Percentiles rank a stretch among this genome's conserved stretches.
These are phyloP conservation scores for Ochotona curzoniae DNA, from an alignment of 2,113 vertebrate genomes.

Conservation along the genomic window DNA sequence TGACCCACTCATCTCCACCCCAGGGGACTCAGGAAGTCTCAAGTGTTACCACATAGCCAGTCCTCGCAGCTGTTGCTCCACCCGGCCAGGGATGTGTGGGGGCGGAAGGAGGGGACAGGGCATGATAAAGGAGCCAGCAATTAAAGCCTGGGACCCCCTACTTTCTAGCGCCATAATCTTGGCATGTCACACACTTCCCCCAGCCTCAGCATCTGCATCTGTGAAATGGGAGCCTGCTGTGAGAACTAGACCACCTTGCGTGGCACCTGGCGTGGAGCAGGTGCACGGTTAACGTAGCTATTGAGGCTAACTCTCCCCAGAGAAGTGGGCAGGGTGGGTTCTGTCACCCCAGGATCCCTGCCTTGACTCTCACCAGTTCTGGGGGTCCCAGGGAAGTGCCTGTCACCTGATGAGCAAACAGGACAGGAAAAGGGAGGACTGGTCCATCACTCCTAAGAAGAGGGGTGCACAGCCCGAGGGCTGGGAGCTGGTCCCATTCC, in stretches of 20 bases:
- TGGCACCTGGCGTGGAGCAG: background rate
- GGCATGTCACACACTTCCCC: background rate
- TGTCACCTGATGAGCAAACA: too few relatives aligned
- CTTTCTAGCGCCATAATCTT: background rate
- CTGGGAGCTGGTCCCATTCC: fast-evolving
- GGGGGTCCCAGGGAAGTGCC: too few relatives aligned
- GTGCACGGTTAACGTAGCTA: background rate
- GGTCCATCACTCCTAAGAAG: background rate
- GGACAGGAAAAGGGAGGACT: background rate
- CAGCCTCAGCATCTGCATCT: background rate
- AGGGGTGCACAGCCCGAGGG: background rate
- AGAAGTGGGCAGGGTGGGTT: background rate
- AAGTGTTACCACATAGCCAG: background rate
- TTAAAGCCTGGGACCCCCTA: background rate
- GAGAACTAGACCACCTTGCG: too few relatives aligned
- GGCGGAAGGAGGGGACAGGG: too few relatives aligned
- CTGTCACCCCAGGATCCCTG: background rate
- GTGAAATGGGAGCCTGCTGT: background rate
- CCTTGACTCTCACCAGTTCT: background rate
- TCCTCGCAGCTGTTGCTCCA: too few relatives aligned
- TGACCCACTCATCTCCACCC: background rate
- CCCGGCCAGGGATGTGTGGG: background rate
- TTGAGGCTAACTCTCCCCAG: background rate
- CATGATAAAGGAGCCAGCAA: background rate
- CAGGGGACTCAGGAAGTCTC: background rate